Base-by-base conservation (phyloP, 2,113 vertebrate genomes). In the Ophthalmolycus amberensis region DNA sequence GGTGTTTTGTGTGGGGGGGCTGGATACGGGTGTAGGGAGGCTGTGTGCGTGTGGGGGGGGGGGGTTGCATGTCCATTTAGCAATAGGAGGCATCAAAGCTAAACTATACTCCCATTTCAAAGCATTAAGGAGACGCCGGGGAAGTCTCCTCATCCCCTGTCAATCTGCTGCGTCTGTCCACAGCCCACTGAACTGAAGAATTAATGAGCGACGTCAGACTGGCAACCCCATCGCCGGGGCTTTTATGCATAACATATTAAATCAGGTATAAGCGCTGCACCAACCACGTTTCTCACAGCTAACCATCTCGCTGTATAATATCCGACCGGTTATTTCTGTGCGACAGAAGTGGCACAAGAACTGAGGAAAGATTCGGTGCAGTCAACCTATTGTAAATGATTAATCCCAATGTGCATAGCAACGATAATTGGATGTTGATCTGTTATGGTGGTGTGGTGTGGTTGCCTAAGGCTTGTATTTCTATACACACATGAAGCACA, bases 141-240 rank as follows among this genome's bases (percentile, higher is more conserved):
- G 85, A 80, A 83, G 82, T 83, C 91, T 87, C 82, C 77, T 69
- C 82, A 80, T 88, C 85, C 85, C 86, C 89, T 87, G 92, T 93
- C 93, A 91, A 89, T 91, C 87, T 82, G 77, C 82, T 52, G 78
- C 54, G 67, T 88, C 82, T 82, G 90, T 92, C 91, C 90, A 89
- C 93, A 91, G 88, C 83, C 76, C 92, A 92, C 67, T 90, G 90
- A 93, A 80, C 87, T 89, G 90, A 91, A 75, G 90, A 94, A 93
- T 94, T 94, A 94, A 94, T 91, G 93, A 94, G 89, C 89, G 85
- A 81, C 88, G 87, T 92, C 89, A 90, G 79, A 84, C 77, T 73
- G 85, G 74, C 89, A 81, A 85, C 58, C 63, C 71, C 75, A 83
- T 80, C 65, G 50, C 81, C 32, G 2, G 42, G 10, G 86, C 63